Conservation (phyloP, 2,797 vertebrate species). For the Allobates femoralis region DNA sequence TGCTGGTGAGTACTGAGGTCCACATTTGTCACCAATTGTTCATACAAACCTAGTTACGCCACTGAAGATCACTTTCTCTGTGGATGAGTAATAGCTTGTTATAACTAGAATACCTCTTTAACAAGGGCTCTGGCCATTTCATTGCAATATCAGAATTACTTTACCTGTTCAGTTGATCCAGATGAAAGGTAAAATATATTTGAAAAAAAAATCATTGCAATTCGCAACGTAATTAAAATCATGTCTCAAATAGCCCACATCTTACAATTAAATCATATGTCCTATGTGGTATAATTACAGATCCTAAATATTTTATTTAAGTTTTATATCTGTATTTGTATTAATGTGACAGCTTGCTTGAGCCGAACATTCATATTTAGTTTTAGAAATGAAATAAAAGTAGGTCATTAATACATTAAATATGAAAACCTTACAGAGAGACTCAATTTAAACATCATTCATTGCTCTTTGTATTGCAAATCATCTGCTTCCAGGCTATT, state of each 20-base stretch:
- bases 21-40: too few relatives aligned
- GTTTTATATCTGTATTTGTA: constrained; percentile 2
- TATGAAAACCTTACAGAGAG: constrained; percentile 29
- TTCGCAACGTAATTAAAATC: constrained; percentile 3
- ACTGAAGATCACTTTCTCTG: too few relatives aligned
- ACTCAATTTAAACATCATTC: constrained; percentile 35
- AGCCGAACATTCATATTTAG: constrained; percentile 25
- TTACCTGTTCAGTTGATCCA: not conserved
- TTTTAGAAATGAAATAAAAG: constrained; percentile 42
- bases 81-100: too few relatives aligned
- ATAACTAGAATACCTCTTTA: too few relatives aligned
- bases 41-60: too few relatives aligned
- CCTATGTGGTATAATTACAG: constrained; percentile 29
- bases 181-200: not conserved
- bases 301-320: constrained; percentile 19
- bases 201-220: not conserved
- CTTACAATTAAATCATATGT: constrained; percentile 11
- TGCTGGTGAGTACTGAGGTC: too few relatives aligned
- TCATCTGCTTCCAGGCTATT: constrained; percentile 10
- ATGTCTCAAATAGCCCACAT: not conserved
- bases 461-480: constrained; percentile 28
- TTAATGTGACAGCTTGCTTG: constrained; percentile 3
- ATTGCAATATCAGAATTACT: not conserved
- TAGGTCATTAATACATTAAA: constrained; percentile 41
- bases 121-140: too few relatives aligned